A percentile compares a stretch with the other conserved stretches of the same genome.
phyloP scores from a whole-genome alignment of 2,888 invertebrate species.

The Archaeoteleia sp. region DNA sequence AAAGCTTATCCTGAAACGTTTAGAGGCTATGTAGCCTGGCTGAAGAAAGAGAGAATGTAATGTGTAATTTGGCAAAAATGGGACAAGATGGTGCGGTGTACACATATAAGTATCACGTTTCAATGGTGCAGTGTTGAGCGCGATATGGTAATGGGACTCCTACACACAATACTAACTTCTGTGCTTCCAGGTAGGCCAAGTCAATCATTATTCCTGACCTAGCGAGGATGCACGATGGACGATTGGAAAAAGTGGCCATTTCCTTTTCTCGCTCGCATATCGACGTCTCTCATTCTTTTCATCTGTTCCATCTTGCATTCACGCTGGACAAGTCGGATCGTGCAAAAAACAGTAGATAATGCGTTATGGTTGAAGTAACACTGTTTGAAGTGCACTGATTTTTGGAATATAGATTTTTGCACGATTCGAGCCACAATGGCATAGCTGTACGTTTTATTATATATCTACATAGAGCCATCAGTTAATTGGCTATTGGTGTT shows the following conservation, averaged over 20 bases:
- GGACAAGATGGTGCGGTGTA: slow-evolving; percentile 71
- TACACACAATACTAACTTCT: slow-evolving; percentile 75
- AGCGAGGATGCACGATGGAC: slow-evolving; percentile 52
- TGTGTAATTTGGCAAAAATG: slow-evolving; percentile 70
- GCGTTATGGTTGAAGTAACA: background rate
- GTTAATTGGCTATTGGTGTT: slow-evolving; percentile 64
- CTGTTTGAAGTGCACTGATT: no score
- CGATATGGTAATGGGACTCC: slow-evolving; percentile 74
- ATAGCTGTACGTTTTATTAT: slow-evolving; percentile 61
- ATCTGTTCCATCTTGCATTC: slow-evolving; percentile 49
- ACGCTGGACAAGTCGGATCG: slow-evolving; percentile 32
- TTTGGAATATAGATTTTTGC: slow-evolving; percentile 26
- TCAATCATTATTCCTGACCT: slow-evolving; percentile 73
- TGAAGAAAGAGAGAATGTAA: slow-evolving; percentile 57
- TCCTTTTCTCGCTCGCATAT: slow-evolving; percentile 10
- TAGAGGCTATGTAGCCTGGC: slow-evolving; percentile 44
- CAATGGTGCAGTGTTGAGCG: slow-evolving; percentile 75
- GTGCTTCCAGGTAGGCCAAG: slow-evolving; percentile 76
- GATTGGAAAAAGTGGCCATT: slow-evolving; percentile 1
- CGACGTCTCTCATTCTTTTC: slow-evolving; percentile 16
- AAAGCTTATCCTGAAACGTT: no score
- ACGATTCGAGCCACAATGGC: slow-evolving; percentile 50
- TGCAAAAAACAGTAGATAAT: slow-evolving; percentile 19
- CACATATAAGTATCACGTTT: slow-evolving; percentile 62
- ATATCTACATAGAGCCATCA: slow-evolving; percentile 66